phyloP scores from a whole-genome alignment of 2,113 vertebrate species.

The Xenopus laevis region DNA sequence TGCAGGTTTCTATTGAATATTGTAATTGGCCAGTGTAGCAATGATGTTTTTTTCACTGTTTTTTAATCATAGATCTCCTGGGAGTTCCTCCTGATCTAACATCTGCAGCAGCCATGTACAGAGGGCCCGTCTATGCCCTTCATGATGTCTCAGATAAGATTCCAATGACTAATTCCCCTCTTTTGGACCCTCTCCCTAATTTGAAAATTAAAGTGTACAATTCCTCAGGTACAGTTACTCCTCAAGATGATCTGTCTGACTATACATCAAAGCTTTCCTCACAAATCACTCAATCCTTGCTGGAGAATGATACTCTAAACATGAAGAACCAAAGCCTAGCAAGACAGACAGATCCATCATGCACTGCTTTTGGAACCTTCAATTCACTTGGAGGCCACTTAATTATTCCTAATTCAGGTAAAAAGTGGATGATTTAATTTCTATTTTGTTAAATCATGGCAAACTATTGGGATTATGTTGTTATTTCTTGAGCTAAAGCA shows the following conservation, averaged over 20 bases:
- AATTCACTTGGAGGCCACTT: conserved; percentile 93
- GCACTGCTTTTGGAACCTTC: conserved; percentile 86
- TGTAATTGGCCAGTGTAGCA: too few relatives aligned
- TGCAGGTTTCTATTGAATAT: too few relatives aligned
- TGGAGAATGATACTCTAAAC: conserved; percentile 84
- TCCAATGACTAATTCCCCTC: conserved; percentile 94
- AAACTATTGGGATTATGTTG: neutral
- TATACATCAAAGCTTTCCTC: conserved; percentile 88
- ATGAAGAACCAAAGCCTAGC: conserved; percentile 83
- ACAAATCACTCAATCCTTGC: conserved; percentile 81
- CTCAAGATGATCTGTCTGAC: conserved; percentile 85
- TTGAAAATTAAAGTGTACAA: conserved; percentile 95
- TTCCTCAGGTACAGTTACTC: conserved; percentile 81
- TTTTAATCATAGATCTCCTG: conserved; percentile 75
- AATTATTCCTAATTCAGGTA: conserved; percentile 91
- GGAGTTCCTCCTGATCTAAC: conserved; percentile 90
- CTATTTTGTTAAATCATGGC: neutral
- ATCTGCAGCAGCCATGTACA: conserved; percentile 92
- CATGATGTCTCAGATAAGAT: conserved; percentile 94
- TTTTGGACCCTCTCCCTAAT: conserved; percentile 89
- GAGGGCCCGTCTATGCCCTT: conserved; percentile 87
- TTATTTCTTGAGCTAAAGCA: neutral
- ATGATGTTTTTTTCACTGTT: too few relatives aligned
- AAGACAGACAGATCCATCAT: conserved; percentile 83
- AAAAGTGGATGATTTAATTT: conserved; percentile 18